phyloP scores from a whole-genome alignment of 2,888 invertebrate genomes.

The Cyrtodaria siliqua region DNA sequence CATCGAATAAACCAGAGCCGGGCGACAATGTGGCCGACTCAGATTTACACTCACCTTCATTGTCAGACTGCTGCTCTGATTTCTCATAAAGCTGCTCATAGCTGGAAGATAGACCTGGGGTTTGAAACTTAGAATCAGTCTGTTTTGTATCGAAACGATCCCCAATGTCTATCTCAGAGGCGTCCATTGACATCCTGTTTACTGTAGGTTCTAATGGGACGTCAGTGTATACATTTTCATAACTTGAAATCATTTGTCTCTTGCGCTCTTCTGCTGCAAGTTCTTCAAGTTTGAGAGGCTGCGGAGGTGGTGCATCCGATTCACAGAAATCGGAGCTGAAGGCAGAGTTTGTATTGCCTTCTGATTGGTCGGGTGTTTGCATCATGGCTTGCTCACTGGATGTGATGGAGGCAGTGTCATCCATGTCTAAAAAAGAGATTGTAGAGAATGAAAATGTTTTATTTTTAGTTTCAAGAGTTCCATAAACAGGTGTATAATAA shows the following conservation, averaged over 20 bases:
- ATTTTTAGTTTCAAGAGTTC: too few relatives aligned
- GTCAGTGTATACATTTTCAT: constrained; percentile 78
- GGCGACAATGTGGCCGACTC: constrained; percentile 59
- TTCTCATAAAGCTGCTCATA: constrained; percentile 81
- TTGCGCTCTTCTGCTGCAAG: constrained; percentile 53
- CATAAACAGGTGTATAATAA: too few relatives aligned
- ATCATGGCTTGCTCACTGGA: constrained; percentile 79
- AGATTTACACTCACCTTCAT: constrained; percentile 67
- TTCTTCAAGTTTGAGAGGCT: constrained; percentile 61
- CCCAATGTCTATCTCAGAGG: constrained; percentile 80
- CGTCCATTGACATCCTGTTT: constrained; percentile 71
- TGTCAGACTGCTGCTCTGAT: constrained; percentile 41
- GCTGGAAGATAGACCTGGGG: constrained; percentile 75
- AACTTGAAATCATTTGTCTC: constrained; percentile 71
- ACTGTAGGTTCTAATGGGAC: constrained; percentile 71
- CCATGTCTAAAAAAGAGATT: constrained; percentile 1
- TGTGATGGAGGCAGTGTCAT: constrained; percentile 60
- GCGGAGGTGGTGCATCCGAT: constrained; percentile 49
- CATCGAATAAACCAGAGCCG: constrained; percentile 58
- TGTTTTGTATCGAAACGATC: constrained; percentile 81
- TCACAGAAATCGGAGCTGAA: constrained; percentile 74
- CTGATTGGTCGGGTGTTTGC: constrained; percentile 83
- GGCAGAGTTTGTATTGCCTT: constrained; percentile 74
- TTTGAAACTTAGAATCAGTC: constrained; percentile 71
- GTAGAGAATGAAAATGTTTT: too few relatives aligned